A percentile compares a stretch with the other conserved stretches of the same genome.
These are phyloP conservation scores for Ophioderma brevispina DNA, from an alignment of 35 echinoderm and acorn worm species.

Conservation along the genomic window DNA sequence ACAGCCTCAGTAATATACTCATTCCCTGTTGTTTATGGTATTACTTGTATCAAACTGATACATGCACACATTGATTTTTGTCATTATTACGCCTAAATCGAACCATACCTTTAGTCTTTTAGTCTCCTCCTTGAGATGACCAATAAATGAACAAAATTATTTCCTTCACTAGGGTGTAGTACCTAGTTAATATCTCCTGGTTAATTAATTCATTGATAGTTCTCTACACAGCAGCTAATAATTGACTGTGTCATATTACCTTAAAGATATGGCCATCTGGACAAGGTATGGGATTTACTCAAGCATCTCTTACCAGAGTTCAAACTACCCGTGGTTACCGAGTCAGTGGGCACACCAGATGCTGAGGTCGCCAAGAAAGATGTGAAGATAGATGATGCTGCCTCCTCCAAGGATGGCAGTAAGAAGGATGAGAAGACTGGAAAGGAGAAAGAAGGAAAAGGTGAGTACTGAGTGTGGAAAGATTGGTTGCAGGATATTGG, in stretches of 20 bases:
- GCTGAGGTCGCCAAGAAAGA: conserved; percentile 50
- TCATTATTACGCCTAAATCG: too few species aligned
- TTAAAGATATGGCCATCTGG: conserved; percentile 85
- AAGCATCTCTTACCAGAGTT: conserved; percentile 84
- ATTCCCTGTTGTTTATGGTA: too few species aligned
- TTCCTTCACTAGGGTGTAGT: not conserved
- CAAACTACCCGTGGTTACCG: conserved; percentile 72
- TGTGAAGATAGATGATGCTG: conserved; percentile 66
- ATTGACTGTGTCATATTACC: not conserved
- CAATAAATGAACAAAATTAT: not conserved
- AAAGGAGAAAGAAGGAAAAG: conserved; percentile 77
- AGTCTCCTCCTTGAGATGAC: too few species aligned
- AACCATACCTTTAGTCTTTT: too few species aligned
- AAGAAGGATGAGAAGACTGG: conserved; percentile 76
- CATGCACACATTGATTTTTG: too few species aligned
- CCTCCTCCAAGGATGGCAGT: conserved; percentile 52
- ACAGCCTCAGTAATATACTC: too few species aligned
- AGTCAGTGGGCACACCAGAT: conserved; percentile 11
- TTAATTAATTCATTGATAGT: not conserved
- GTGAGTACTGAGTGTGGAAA: conserved; percentile 52
- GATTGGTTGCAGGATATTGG: too few species aligned
- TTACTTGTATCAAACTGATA: too few species aligned
- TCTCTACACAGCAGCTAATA: too few species aligned
- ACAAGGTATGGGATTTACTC: conserved; percentile 86
- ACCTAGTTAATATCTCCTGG: not conserved